Base-by-base conservation (phyloP, 2,888 invertebrate genomes). In the Macrophya alboannulata region DNA sequence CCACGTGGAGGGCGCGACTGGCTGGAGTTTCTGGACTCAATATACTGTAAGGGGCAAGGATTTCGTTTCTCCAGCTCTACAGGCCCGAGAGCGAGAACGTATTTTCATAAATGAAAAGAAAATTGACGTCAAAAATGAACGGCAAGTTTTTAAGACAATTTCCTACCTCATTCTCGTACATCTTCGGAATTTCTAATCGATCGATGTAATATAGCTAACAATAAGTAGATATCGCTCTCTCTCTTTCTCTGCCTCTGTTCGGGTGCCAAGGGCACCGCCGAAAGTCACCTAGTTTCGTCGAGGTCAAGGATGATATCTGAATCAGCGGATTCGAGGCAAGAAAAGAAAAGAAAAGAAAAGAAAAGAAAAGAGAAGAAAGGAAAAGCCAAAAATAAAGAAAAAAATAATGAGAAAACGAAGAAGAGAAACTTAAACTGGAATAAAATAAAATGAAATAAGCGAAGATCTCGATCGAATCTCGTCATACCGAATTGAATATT, bases 1-100 rank as follows among this genome's bases (percentile, higher is more conserved):
- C 89, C 90, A 90, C 90, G 90, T 90, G 90, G 89, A 89, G 86
- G 85, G 86, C 84, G 82, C 55, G 71, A 15, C 17, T 51, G 68
- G 85, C 84, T 55, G 6, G 55, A 84, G 84, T 40, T 77, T 76
- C 68, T 71, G 71, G 55, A 55, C 55, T 55, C n/a, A n/a, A n/a
- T 55, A 55, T 55, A 55, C 55, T 8, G 1, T n/a, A n/a, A 84
- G 86, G 74, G 89, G 89, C 51, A 25, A 31, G 31, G 51, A 85
- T 74, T 72, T 12, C 0, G 9, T 17, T 43, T 31, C 72, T 43
- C 45, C 1, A 17, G 10, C 74, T 82, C 77, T 48, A 40, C 37
- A 84, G 9, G 25, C 25, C 10, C 10, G 10, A 62, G 62, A 21
- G 62, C 10, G 10, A 10, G 25, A 62, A 25, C 62, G 1, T 62